phyloP scores from a whole-genome alignment of 2,113 vertebrate species.

The Pagrus major region DNA sequence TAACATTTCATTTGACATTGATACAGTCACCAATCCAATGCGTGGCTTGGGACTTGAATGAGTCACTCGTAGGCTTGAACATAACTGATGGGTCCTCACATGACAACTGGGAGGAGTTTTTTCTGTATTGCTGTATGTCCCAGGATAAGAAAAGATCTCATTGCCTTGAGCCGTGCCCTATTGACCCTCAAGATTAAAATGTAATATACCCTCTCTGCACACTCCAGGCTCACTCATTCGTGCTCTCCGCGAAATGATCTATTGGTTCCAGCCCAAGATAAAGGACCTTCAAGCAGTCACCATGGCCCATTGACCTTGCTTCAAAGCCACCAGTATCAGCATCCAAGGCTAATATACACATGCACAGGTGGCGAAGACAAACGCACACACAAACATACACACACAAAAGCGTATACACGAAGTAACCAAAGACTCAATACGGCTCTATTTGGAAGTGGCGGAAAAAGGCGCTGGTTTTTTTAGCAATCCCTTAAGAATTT shows the following conservation, averaged over 20 bases:
- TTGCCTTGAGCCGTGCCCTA: not conserved
- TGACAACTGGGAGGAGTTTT: not conserved
- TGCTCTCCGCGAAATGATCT: slow-evolving; percentile 10
- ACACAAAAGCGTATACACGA: no score
- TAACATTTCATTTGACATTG: slow-evolving; percentile 36
- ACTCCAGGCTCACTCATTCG: not conserved
- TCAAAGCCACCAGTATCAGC: slow-evolving; percentile 29
- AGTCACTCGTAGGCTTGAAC: not conserved
- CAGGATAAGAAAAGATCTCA: not conserved
- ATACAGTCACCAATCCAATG: not conserved
- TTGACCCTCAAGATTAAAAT: slow-evolving; percentile 28
- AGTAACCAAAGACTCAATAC: not conserved
- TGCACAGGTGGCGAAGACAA: not conserved
- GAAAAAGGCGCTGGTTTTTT: not conserved
- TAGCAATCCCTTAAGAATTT: not conserved
- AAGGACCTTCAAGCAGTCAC: slow-evolving; percentile 8
- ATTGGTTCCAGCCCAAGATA: slow-evolving; percentile 2
- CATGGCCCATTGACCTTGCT: slow-evolving; percentile 33
- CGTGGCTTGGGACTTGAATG: not conserved
- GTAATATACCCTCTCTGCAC: slow-evolving; percentile 2
- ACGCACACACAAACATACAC: not conserved
- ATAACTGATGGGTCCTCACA: not conserved
- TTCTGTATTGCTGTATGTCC: not conserved
- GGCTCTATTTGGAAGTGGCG: not conserved
- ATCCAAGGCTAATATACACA: slow-evolving; percentile 24